phyloP scores from a whole-genome alignment of 2,797 vertebrate genomes.

The Siniperca undulata region DNA sequence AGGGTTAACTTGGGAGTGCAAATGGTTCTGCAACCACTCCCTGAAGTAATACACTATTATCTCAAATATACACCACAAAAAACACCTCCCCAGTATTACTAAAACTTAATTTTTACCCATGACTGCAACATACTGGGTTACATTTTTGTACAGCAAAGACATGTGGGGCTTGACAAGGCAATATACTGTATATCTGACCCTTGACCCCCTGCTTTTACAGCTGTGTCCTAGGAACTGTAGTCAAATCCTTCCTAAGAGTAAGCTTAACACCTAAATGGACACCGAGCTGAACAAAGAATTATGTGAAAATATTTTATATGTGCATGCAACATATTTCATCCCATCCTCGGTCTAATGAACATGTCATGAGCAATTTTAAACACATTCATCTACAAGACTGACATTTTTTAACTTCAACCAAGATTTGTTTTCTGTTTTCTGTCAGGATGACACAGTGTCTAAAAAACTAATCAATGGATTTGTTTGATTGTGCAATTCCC shows the following conservation, averaged over 20 bases:
- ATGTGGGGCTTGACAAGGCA: background rate
- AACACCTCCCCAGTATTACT: no score
- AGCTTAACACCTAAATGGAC: background rate
- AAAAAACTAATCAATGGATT: conserved; percentile 24
- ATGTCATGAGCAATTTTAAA: background rate
- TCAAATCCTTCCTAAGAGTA: background rate
- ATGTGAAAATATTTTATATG: background rate
- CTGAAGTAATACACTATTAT: background rate
- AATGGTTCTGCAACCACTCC: background rate
- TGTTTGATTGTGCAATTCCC: background rate
- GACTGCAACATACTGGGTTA: background rate
- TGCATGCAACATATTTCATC: background rate
- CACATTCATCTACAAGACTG: background rate
- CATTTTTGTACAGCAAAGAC: background rate
- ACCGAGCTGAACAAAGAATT: background rate
- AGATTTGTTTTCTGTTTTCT: conserved; percentile 18
- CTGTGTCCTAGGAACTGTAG: background rate
- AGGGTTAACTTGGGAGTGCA: background rate
- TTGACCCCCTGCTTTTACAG: background rate
- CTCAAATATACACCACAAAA: no score
- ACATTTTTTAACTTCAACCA: background rate
- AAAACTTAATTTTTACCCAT: background rate
- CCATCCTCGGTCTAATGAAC: background rate
- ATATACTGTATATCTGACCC: background rate
- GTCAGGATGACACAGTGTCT: conserved; percentile 7